Conservation (phyloP, 2,113 vertebrate species). For the Tenebrosternarchus preto region DNA sequence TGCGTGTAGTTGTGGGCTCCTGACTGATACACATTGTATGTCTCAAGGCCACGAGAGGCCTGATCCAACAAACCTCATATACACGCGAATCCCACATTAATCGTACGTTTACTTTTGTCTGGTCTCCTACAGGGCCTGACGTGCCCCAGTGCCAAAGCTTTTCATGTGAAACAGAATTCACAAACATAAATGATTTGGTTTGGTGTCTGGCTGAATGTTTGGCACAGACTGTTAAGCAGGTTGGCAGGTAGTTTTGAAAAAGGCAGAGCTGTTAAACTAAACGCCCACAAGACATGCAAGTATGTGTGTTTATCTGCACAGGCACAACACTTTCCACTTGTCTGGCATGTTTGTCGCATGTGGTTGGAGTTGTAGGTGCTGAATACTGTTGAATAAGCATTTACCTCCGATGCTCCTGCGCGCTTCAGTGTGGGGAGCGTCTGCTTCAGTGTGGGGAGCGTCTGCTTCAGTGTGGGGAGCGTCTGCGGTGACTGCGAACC, state of each 20-base stretch:
- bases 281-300: constrained; percentile 1
- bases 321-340: too few species aligned
- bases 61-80: constrained; percentile 77
- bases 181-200: constrained; percentile 8
- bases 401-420: neutral
- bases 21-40: constrained; percentile 66
- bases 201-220: constrained; percentile 22
- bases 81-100: constrained; percentile 77
- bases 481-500: too few species aligned
- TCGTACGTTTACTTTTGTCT: constrained; percentile 81
- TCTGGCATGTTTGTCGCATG: too few species aligned
- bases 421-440: too few species aligned
- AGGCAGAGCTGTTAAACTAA: neutral
- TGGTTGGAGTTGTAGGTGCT: too few species aligned
- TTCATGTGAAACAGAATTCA: constrained; percentile 7
- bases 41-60: constrained; percentile 81
- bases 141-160: constrained; percentile 2
- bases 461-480: too few species aligned
- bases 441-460: too few species aligned
- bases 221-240: constrained; percentile 13
- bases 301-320: neutral
- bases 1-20: constrained; percentile 49
- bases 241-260: constrained; percentile 9
- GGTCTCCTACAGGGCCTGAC: constrained; percentile 64
- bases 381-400: neutral